Percentiles rank a stretch among this genome's conserved stretches.
phyloP scores from a whole-genome alignment of 2,113 vertebrate species.

The Pachycephala philippinensis region DNA sequence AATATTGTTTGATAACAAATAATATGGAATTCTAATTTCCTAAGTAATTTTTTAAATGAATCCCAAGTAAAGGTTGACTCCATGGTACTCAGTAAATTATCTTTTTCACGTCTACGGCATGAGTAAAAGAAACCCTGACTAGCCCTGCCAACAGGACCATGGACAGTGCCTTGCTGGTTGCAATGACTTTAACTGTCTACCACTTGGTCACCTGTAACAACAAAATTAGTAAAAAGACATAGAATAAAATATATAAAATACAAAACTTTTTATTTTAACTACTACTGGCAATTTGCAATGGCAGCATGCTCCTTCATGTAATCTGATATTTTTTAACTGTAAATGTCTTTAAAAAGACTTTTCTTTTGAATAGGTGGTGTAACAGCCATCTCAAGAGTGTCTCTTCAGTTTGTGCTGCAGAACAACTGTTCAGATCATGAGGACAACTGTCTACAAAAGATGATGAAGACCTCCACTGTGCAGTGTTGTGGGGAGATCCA shows the following conservation, averaged over 20 bases:
- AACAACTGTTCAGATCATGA: not conserved
- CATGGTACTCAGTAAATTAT: not conserved
- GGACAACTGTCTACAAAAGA: not conserved
- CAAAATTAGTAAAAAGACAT: not conserved
- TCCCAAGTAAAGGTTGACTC: not conserved
- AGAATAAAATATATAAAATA: not conserved
- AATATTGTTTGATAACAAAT: not conserved
- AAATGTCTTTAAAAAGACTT: not conserved
- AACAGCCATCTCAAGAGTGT: not conserved
- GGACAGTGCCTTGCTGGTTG: not conserved
- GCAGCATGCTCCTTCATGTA: not conserved
- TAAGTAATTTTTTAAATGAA: not conserved
- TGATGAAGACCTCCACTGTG: not conserved
- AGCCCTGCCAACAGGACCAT: not conserved
- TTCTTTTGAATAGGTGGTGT: not conserved
- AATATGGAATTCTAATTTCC: constrained; percentile 29
- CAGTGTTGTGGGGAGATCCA: not conserved
- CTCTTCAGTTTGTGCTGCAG: not conserved
- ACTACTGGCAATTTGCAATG: not conserved
- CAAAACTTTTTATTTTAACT: not conserved
- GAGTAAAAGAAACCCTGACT: not conserved
- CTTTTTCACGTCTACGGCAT: not conserved
- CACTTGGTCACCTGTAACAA: not conserved
- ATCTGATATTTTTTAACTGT: not conserved
- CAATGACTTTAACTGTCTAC: not conserved